A percentile compares a stretch with the other conserved stretches of the same genome.
Conservation (phyloP, 2,888 invertebrate genomes). For the Halictus quadricinctus region DNA sequence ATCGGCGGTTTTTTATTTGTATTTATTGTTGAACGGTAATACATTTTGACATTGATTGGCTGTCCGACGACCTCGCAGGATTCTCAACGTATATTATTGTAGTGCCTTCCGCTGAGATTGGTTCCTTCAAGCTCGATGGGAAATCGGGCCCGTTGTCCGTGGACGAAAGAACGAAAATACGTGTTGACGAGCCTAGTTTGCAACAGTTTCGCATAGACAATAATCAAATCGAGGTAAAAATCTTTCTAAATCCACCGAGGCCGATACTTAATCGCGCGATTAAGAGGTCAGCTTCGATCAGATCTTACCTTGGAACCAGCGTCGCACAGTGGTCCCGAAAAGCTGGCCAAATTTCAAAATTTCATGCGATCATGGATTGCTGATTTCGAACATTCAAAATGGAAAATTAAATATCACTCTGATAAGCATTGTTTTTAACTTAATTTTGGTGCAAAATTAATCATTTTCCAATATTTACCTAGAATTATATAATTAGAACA, state of each 20-base stretch:
- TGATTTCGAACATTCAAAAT: no score
- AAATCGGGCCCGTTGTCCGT: conserved; percentile 44
- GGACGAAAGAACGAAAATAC: conserved; percentile 29
- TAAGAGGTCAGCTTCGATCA: not conserved
- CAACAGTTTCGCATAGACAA: conserved; percentile 41
- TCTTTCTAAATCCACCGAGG: not conserved
- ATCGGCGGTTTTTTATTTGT: conserved; percentile 73
- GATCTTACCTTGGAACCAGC: not conserved
- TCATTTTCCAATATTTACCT: no score
- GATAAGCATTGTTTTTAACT: no score
- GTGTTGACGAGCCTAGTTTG: conserved; percentile 17
- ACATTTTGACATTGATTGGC: not conserved
- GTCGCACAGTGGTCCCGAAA: not conserved
- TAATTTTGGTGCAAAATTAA: no score
- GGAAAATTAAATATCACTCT: no score
- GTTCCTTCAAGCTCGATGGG: conserved; percentile 40
- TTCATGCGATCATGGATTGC: no score
- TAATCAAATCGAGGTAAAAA: conserved; percentile 59
- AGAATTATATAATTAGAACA: no score
- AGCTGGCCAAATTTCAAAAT: not conserved
- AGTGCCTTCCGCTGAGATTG: conserved; percentile 62
- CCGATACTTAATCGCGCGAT: not conserved
- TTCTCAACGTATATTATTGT: conserved; percentile 30
- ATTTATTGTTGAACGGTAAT: conserved; percentile 78
- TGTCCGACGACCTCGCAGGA: not conserved